phyloP scores from a whole-genome alignment of 2,888 invertebrate species.

The Stictocephala bisonia region DNA sequence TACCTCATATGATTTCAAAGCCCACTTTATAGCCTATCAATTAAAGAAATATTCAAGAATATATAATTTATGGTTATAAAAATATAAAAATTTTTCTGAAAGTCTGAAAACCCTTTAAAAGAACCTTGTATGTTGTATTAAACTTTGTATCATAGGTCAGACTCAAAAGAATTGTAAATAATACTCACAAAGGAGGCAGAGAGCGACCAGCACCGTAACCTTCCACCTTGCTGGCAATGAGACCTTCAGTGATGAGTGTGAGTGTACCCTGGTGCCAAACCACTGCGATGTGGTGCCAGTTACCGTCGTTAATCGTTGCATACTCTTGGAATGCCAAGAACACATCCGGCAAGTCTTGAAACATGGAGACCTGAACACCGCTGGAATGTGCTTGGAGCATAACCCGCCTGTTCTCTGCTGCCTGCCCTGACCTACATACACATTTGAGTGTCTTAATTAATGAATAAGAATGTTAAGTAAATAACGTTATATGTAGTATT shows the following conservation, averaged over 20 bases:
- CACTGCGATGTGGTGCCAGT: constrained; percentile 95
- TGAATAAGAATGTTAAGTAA: too few species aligned
- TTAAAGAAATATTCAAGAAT: too few species aligned
- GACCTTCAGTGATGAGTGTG: constrained; percentile 93
- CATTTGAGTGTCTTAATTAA: too few species aligned
- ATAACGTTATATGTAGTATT: too few species aligned
- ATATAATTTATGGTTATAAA: too few species aligned
- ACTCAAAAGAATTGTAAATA: too few species aligned
- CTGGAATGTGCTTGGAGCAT: constrained; percentile 92
- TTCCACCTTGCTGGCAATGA: constrained; percentile 92
- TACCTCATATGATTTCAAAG: too few species aligned
- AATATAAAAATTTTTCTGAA: too few species aligned
- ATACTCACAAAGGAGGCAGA: constrained; percentile 83
- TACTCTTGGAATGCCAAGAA: constrained; percentile 92
- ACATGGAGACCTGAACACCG: constrained; percentile 91
- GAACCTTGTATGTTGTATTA: too few species aligned
- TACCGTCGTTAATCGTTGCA: constrained; percentile 94
- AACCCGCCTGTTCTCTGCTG: constrained; percentile 80
- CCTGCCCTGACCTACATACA: constrained; percentile 76
- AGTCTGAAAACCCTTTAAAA: too few species aligned
- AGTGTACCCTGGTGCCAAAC: constrained; percentile 96
- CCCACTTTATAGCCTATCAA: too few species aligned
- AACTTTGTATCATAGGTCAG: too few species aligned
- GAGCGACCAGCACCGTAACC: constrained; percentile 87
- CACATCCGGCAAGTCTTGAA: constrained; percentile 88